Conservation (phyloP, 2,113 vertebrate genomes). For the Beaufortia kweichowensis region DNA sequence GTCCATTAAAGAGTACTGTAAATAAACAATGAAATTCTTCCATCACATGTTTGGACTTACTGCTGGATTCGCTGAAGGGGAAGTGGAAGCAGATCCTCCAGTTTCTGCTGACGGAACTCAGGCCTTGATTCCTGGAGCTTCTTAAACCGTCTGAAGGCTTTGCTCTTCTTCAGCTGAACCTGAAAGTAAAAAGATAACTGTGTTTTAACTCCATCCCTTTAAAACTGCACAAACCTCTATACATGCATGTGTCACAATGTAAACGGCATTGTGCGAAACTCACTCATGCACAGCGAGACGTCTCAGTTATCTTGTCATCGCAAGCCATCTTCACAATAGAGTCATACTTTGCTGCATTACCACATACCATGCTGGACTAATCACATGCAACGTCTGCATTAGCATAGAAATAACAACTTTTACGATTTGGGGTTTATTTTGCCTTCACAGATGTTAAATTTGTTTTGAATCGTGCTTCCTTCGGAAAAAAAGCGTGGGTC, state of each 20-base stretch:
- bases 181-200: conserved; percentile 55
- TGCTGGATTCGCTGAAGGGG: conserved; percentile 82
- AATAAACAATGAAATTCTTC: background rate
- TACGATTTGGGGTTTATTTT: too few species aligned
- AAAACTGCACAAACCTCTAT: background rate
- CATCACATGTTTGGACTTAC: conserved; percentile 71
- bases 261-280: conserved; percentile 14
- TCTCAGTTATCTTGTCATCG: background rate
- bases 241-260: background rate
- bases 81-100: conserved; percentile 86
- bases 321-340: background rate
- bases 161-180: conserved; percentile 85
- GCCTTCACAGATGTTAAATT: conserved; percentile 17
- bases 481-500: conserved; percentile 20
- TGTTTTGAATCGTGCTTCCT: background rate
- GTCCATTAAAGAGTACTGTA: conserved; percentile 16
- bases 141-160: conserved; percentile 84
- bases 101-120: conserved; percentile 76
- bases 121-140: conserved; percentile 87
- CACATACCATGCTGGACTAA: conserved; percentile 52
- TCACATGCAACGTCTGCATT: conserved; percentile 49
- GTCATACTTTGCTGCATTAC: conserved; percentile 25
- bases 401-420: conserved; percentile 39
- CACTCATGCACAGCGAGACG: conserved; percentile 9
- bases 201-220: background rate